These are phyloP conservation scores for Syndactyla subalaris DNA, from an alignment of 2,797 vertebrate species.

Conservation along the genomic window DNA sequence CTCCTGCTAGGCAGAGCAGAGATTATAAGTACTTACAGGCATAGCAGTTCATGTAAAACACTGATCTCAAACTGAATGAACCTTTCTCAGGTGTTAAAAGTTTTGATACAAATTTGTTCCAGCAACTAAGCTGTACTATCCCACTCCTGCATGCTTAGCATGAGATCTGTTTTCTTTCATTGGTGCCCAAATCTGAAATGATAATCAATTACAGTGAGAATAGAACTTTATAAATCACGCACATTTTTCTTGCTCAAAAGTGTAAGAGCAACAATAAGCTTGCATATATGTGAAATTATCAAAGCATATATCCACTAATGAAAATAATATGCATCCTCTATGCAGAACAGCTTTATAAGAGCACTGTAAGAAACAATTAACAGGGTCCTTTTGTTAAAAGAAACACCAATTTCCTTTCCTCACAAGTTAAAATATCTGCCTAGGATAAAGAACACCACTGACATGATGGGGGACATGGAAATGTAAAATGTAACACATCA, in stretches of 20 bases:
- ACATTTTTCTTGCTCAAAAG: not conserved
- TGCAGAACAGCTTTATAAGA: not conserved
- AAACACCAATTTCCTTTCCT: not conserved
- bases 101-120: not conserved
- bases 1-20: not conserved
- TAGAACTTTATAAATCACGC: not conserved
- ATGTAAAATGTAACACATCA: not conserved
- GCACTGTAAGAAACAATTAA: not conserved
- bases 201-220: not conserved
- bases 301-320: not conserved
- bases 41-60: not conserved
- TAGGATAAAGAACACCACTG: not conserved
- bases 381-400: not conserved
- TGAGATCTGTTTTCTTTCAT: not conserved
- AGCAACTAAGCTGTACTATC: not conserved
- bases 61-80: not conserved
- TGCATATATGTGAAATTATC: not conserved
- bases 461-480: not conserved
- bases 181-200: not conserved
- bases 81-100: not conserved
- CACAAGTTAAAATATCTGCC: not conserved
- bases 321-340: not conserved
- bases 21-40: not conserved
- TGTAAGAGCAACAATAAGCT: not conserved
- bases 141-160: not conserved